Evolutionary conservation across 2,113 vertebrate species (phyloP).

Genomic region (Alligator mississippiensis): DNA sequence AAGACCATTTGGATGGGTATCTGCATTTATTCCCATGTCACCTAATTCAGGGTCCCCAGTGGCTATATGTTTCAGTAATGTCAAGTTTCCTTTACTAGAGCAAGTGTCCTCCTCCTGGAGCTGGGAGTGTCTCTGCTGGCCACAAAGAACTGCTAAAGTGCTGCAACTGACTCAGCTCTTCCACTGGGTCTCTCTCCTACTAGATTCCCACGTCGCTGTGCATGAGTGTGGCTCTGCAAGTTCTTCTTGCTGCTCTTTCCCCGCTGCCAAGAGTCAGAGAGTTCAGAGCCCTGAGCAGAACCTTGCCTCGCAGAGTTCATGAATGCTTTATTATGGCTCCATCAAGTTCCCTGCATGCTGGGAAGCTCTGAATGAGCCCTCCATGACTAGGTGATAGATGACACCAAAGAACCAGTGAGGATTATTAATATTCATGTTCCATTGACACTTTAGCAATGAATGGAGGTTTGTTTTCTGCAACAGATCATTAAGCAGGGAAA

Average conservation of each 20-base stretch:
- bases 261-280: not conserved
- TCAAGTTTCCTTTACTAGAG: not conserved
- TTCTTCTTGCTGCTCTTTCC: not conserved
- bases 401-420: conserved; percentile 45
- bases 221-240: not conserved
- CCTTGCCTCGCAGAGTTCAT: conserved; percentile 32
- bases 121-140: not conserved
- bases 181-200: fast-evolving
- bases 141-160: not conserved
- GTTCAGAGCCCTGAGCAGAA: conserved; percentile 23
- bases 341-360: conserved; percentile 46
- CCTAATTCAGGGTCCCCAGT: fast-evolving
- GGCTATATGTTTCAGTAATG: no score
- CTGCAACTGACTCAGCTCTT: not conserved
- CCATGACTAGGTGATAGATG: conserved; percentile 3
- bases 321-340: conserved; percentile 59
- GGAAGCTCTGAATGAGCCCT: conserved; percentile 61
- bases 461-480: conserved; percentile 66
- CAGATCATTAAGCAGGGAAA: conserved; percentile 69
- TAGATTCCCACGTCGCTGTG: not conserved
- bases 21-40: fast-evolving
- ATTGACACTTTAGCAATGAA: conserved; percentile 54
- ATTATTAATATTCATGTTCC: conserved; percentile 80
- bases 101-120: not conserved
- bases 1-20: not conserved